Conservation (phyloP, 2,797 vertebrate genomes). For the Rhynchonycteris naso region DNA sequence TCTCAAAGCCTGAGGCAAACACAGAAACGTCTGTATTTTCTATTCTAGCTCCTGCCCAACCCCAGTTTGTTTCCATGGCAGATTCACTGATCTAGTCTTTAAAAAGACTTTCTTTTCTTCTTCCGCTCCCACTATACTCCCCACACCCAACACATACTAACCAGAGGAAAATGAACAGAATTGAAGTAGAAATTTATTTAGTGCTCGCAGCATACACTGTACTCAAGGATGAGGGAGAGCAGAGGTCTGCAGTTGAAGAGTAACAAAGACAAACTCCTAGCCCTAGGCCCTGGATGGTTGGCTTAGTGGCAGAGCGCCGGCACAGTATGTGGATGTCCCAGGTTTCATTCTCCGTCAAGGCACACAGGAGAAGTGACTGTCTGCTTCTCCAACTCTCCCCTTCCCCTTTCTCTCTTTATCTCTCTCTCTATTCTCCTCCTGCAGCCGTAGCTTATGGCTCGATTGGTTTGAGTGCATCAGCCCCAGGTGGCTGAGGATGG, state of each 20-base stretch:
- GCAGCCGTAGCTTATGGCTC: too few relatives aligned
- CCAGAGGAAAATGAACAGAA: conserved; percentile 27
- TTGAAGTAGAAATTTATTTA: neutral
- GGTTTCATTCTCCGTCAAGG: too few relatives aligned
- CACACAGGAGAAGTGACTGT: too few relatives aligned
- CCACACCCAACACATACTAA: neutral
- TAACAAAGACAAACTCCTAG: neutral
- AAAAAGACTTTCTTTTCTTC: neutral
- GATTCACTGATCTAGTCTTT: neutral
- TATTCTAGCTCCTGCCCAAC: neutral
- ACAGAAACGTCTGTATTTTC: neutral
- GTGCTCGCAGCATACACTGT: neutral
- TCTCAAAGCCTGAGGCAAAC: neutral
- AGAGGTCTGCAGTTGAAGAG: neutral
- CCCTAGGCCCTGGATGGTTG: too few relatives aligned
- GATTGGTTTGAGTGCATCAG: too few relatives aligned
- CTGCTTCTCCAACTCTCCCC: too few relatives aligned
- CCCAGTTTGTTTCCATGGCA: neutral
- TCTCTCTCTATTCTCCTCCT: too few relatives aligned
- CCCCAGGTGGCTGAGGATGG: too few relatives aligned
- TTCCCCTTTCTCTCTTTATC: too few relatives aligned
- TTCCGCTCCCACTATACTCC: neutral
- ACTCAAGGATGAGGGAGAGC: neutral
- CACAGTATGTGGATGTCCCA: too few relatives aligned
- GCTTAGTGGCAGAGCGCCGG: too few relatives aligned